Evolutionary conservation across 2,113 vertebrate genomes (phyloP), one percentile per base, ranked within the genome.

Genomic region (Irena cyanogastra): DNA sequence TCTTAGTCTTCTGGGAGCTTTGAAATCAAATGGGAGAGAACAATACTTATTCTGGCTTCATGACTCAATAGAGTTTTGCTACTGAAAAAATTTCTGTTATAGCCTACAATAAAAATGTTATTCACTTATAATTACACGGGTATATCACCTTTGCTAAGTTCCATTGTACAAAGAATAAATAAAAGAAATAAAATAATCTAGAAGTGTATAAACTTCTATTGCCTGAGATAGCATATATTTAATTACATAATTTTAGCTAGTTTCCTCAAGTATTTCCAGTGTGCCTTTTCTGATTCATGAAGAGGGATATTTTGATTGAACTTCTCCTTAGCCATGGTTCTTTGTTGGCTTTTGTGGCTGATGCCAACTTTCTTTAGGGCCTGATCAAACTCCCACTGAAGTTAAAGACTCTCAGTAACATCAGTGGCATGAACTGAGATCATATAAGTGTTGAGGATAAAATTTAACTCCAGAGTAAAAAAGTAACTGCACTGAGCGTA

Each of bases 121-220:
- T 44, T 92, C 85, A 79, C 30, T 81, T 49, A 69, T 37, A 87
- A 75, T 49, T 94, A 77, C 26, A 93, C 28, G 49, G 35, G 12
- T 80, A 26, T 70, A 91, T 70, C 20, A 30, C 37, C 33, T 92
- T 88, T 27, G 9, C 7, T 84, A 61, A 89, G 54, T 87, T 87
- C 69, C 39, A 11, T 76, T 91, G 53, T 50, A 63, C 30, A 66
- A 80, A 96, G 70, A 90, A 88, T 70, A 88, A 89, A 92, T 87
- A 94, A 97, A 95, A 93, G n/a, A 89, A 52, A 64, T 42, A 75
- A 96, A 94, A 87, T 76, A 81, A 92, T 42, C 41, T 64, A 63
- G 18, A 64, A 80, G 52, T 75, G 11, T 37, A 70, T 70, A 90
- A 87, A 83, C 23, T 35, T 79, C 39, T 80, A 10, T 42, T 41